phyloP scores from a whole-genome alignment of 2,797 vertebrate species.

The Lycodopsis pacificus region DNA sequence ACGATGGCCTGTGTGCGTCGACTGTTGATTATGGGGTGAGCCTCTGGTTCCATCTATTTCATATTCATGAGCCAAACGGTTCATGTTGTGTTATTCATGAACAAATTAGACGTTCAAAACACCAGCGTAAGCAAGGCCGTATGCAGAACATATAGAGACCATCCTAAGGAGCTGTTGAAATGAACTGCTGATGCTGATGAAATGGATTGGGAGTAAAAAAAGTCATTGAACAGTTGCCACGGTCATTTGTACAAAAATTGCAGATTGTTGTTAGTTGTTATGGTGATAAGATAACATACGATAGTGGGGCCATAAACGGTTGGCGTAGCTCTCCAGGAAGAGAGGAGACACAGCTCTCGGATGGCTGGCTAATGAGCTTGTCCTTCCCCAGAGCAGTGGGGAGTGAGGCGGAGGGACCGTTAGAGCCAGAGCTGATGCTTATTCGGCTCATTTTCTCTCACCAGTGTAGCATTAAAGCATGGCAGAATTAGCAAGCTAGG shows the following conservation, averaged over 20 bases:
- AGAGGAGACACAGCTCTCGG: too few species aligned
- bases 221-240: background rate
- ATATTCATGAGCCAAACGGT: conserved; percentile 86
- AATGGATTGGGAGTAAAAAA: background rate
- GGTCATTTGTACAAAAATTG: background rate
- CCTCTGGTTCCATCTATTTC: conserved; percentile 79
- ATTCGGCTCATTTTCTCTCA: too few species aligned
- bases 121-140: conserved; percentile 66
- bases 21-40: conserved; percentile 80
- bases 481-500: too few species aligned
- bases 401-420: too few species aligned
- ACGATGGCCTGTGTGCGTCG: conserved; percentile 66
- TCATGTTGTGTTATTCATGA: conserved; percentile 84
- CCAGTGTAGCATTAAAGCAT: too few species aligned
- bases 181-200: conserved; percentile 9
- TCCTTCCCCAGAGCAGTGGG: too few species aligned
- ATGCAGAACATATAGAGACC: conserved; percentile 54
- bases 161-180: conserved; percentile 39
- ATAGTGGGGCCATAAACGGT: background rate
- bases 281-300: background rate
- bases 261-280: background rate
- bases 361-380: background rate
- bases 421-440: too few species aligned
- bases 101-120: conserved; percentile 81
- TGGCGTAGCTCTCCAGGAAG: too few species aligned